Conservation (phyloP, 2,113 vertebrate genomes). For the Salvator merianae region DNA sequence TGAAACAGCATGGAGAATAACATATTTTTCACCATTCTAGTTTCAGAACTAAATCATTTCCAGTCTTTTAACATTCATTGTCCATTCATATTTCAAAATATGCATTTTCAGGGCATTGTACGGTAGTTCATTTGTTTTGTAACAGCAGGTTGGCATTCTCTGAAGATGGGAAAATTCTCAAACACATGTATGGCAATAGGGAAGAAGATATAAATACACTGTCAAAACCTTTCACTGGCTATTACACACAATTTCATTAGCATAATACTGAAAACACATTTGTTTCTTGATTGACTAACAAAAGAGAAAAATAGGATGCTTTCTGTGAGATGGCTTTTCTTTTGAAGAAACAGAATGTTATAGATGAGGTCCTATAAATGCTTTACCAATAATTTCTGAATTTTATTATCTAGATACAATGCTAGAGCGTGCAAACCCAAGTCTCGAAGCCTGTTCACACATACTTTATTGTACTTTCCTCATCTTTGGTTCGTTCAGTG, state of each 20-base stretch:
- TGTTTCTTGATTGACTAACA: neutral
- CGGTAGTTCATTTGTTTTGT: slow-evolving; percentile 35
- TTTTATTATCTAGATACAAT: no score
- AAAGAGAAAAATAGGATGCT: neutral
- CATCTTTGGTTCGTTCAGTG: no score
- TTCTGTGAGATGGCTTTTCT: neutral
- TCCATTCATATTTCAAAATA: slow-evolving; percentile 50
- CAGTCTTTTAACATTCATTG: slow-evolving; percentile 44
- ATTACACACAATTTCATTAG: slow-evolving; percentile 31
- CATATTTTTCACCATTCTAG: slow-evolving; percentile 28
- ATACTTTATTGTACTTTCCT: no score
- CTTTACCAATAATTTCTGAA: neutral
- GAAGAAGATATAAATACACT: slow-evolving; percentile 35
- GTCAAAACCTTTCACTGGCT: slow-evolving; percentile 24
- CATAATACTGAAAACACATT: slow-evolving; percentile 36
- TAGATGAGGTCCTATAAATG: neutral
- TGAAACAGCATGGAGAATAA: slow-evolving; percentile 43
- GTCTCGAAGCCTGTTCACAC: no score
- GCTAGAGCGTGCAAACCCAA: no score
- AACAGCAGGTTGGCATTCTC: slow-evolving; percentile 49
- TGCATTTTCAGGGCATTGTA: slow-evolving; percentile 43
- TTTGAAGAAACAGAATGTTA: neutral
- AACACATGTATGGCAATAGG: slow-evolving; percentile 33
- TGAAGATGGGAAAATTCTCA: slow-evolving; percentile 43
- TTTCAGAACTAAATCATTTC: slow-evolving; percentile 47